Evolutionary conservation across 1,140 invertebrate genomes (phyloP), one percentile per base, ranked within the genome.

Genomic region (Xylocopa sonorina): DNA sequence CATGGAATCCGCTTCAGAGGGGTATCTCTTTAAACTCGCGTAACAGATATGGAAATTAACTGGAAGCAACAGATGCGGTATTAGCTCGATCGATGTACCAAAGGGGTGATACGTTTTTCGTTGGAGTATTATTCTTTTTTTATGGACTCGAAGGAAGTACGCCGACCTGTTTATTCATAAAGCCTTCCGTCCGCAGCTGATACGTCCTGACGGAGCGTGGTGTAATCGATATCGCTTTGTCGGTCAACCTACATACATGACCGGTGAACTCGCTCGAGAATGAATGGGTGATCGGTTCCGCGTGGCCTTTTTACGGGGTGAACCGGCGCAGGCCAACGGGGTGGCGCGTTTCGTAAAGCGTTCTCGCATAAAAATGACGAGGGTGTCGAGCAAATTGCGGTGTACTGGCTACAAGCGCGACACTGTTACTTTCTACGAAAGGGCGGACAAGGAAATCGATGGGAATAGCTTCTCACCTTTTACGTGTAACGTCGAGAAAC

Each of bases 301-400:
- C 32, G 71, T 62, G 50, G 62, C 62, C 51, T 64, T 66, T 80
- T 75, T 75, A 75, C 51, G 53, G 53, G 24, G 38, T 34, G 41
- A 38, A n/a, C 21, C n/a, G 18, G 34, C 10, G 18, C 16, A 69
- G 46, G 12, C 9, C 14, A 29, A n/a, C n/a, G 9, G 64, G 50
- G 67, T 24, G 50, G 24, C 51, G 62, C 58, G 77, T 73, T 78
- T 78, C 68, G 32, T 57, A 41, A 34, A 64, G 77, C 69, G 32
- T 53, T 50, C 68, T 72, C 77, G 77, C 77, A 72, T 78, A 78
- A 78, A 78, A 78, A 78, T 78, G 73, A 78, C 77, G 77, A 73
- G 77, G 69, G 69, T 73, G 48, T 77, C 64, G 51, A 57, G 43
- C n/a, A 53, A n/a, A 32, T 27, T 16, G 14, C 29, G 29, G n/a